Base-by-base conservation (phyloP, 2,888 invertebrate genomes). In the Drosophila mercatorum region DNA sequence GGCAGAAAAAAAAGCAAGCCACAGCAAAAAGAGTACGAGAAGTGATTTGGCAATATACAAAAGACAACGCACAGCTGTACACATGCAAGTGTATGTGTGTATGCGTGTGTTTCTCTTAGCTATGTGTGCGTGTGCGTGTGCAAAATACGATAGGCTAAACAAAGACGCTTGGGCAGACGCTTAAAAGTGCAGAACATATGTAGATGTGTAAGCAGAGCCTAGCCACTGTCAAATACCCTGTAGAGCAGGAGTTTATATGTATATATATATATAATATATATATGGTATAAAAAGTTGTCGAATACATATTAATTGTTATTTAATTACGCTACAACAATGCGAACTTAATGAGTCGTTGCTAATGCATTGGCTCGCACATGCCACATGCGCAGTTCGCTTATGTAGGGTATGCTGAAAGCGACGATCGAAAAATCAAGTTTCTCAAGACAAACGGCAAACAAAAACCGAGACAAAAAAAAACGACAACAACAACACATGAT, bases 21-120 rank as follows among this genome's bases (percentile, higher is more conserved):
- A 34, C 28, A 53, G 17, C 61, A 60, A 53, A 22, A 65, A 64
- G 61, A 51, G 60, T 60, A 61, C 41, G 47, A 67, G 59, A 51
- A 67, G 58, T 75, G 70, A 89, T 77, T 86, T 84, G 88, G 74
- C 82, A 88, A 87, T 74, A 63, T 68, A 83, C 63, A 69, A 60
- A 56, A 69, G 68, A 64, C 59, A 72, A 49, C 46, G 46, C 56
- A 47, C 65, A 56, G 59, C 43, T 26, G 44, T 53, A 40, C 11
- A 31, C 22, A 14, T 49, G 40, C 14, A 26, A n/a, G 36, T 22
- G 40, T 34, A 40, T n/a, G 40, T 51, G 41, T 51, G 31, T 40
- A 14, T 47, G 43, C 17, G 38, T 12, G 8, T 38, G 10, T 14
- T 53, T n/a, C 12, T 12, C 3, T 11, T 38, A n/a, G 3, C 22